These are phyloP conservation scores for Gallinago stenura DNA, from an alignment of 2,797 vertebrate genomes.

Conservation along the genomic window DNA sequence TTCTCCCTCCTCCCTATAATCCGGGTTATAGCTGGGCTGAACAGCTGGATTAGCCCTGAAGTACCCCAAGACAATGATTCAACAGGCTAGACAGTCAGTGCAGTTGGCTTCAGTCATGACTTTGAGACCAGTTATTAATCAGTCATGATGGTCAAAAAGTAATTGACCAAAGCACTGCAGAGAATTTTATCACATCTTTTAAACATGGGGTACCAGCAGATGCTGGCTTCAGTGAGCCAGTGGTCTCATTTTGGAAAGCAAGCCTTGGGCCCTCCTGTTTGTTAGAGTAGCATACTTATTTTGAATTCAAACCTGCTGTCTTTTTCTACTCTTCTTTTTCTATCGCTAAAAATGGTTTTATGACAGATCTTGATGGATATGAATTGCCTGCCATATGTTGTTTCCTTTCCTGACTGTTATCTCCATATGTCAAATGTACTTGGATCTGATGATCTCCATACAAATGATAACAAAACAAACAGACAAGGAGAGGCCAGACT, in stretches of 20 bases:
- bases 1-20: background rate
- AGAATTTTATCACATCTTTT: background rate
- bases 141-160: background rate
- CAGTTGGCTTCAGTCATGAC: background rate
- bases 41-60: background rate
- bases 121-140: background rate
- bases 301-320: slow-evolving; percentile 38
- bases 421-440: slow-evolving; percentile 65
- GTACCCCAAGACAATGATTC: background rate
- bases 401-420: slow-evolving; percentile 63
- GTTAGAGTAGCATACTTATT: background rate
- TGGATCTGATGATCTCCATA: slow-evolving; percentile 60
- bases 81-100: background rate
- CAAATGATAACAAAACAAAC: slow-evolving; percentile 61
- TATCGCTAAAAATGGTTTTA: slow-evolving; percentile 31
- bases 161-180: background rate
- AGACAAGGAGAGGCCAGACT: slow-evolving; percentile 59
- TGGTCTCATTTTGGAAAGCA: background rate
- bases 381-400: slow-evolving; percentile 68
- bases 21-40: background rate
- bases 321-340: slow-evolving; percentile 33
- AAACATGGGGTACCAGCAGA: background rate
- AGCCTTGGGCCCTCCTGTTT: background rate
- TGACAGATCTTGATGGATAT: slow-evolving; percentile 63
- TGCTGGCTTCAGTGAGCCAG: background rate